These are phyloP conservation scores for Drosophila oshimai DNA, from an alignment of 1,140 invertebrate species.

Conservation along the genomic window DNA sequence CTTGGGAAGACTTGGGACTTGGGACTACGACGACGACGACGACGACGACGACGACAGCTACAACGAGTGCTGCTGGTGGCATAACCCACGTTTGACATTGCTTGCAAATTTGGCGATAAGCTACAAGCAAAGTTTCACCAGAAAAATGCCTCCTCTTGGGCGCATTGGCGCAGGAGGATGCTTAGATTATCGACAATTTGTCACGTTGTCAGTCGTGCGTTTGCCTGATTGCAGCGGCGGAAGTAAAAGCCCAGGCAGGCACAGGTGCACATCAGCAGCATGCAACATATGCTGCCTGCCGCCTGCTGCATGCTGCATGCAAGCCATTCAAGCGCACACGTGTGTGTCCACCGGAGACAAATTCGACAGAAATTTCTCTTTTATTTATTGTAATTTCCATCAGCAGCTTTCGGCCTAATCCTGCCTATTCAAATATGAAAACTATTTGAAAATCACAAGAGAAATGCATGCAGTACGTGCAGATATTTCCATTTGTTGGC, in stretches of 20 bases:
- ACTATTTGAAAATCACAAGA: slow-evolving; percentile 42
- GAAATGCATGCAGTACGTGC: slow-evolving; percentile 22
- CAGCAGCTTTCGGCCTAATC: background rate
- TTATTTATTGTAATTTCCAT: slow-evolving; percentile 67
- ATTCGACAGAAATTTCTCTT: slow-evolving; percentile 67
- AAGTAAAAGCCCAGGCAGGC: slow-evolving; percentile 60
- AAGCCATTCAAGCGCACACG: background rate
- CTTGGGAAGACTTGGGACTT: too few species aligned
- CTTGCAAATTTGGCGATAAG: slow-evolving; percentile 53
- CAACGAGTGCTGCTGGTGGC: slow-evolving; percentile 51
- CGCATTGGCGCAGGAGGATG: background rate
- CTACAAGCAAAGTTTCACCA: slow-evolving; percentile 52
- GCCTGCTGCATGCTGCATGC: background rate
- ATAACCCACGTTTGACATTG: slow-evolving; percentile 77
- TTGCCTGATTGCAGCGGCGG: slow-evolving; percentile 58
- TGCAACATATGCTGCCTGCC: background rate
- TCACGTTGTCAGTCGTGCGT: slow-evolving; percentile 74
- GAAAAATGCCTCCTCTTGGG: slow-evolving; percentile 53
- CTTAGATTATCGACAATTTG: slow-evolving; percentile 72
- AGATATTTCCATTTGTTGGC: slow-evolving; percentile 14
- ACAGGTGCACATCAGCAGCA: slow-evolving; percentile 51
- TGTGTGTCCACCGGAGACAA: slow-evolving; percentile 5
- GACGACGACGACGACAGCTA: too few species aligned
- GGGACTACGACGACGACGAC: too few species aligned
- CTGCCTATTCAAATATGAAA: slow-evolving; percentile 60